Evolutionary conservation across 2,797 vertebrate species (phyloP), one percentile per base, ranked within the genome.

Genomic region (Setipinna tenuifilis): DNA sequence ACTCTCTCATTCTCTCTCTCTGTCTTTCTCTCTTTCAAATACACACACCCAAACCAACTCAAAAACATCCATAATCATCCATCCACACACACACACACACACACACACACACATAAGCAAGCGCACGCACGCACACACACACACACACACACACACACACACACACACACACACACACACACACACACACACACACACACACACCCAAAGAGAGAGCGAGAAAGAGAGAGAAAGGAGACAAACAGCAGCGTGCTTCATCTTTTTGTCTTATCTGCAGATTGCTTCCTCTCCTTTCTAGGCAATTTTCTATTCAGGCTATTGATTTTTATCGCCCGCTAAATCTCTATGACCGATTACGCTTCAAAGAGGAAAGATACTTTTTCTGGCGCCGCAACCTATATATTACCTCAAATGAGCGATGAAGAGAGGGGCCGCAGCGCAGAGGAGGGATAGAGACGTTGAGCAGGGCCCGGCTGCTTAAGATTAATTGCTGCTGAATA

Each of bases 271-370:
- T 97, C 96, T 96, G 62, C 82, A 90, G 91, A 95, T 94, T 94
- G 92, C 93, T 95, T 93, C 93, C 93, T 44, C 95, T 92, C 94
- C 92, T 94, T 96, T 95, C 93, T 88, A 94, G 94, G 95, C 94
- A 95, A 96, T 96, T 96, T 95, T 95, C 95, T 92, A 94, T 94
- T 94, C 93, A 94, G 94, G 91, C 94, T 93, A 90, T 92, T 94
- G 96, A 97, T 97, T 94, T 93, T 95, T 96, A 96, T 97, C 96
- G 93, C 91, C 92, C 83, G 81, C 87, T 90, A 93, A 91, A 92
- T 92, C 92, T 92, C 91, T 89, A 88, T 93, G 93, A 96, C 92
- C 89, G 94, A 94, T 96, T 92, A 92, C 92, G 91, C 95, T 93
- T 91, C 92, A 92, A 88, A 95, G 94, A 96, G 83, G 91, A 94